phyloP scores from a whole-genome alignment of 2,888 invertebrate genomes.

The Lasioglossum vierecki region DNA sequence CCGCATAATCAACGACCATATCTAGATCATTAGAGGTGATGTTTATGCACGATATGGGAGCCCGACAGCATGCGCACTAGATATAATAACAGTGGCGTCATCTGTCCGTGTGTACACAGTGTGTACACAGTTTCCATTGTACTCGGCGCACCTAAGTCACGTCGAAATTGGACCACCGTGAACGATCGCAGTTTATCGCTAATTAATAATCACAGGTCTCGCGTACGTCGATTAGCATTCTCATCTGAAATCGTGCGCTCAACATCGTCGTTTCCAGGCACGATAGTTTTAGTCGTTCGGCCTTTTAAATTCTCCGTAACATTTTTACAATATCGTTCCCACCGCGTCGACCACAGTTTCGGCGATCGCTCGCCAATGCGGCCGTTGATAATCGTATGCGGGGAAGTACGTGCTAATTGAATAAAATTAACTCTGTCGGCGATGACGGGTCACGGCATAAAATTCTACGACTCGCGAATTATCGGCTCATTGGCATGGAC shows the following conservation, averaged over 20 bases:
- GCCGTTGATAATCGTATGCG: slow-evolving; percentile 45
- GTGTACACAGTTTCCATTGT: slow-evolving; percentile 36
- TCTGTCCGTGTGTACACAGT: slow-evolving; percentile 31
- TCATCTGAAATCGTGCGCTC: background rate
- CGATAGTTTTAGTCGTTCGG: background rate
- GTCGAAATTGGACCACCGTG: slow-evolving; percentile 41
- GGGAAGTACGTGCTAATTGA: slow-evolving; percentile 47
- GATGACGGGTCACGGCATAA: background rate
- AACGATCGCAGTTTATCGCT: slow-evolving; percentile 27
- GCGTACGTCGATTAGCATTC: slow-evolving; percentile 25
- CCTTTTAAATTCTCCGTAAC: background rate
- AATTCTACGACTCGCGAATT: slow-evolving; percentile 12
- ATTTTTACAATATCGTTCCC: too few species aligned
- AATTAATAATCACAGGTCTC: slow-evolving; percentile 47
- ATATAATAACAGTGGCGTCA: slow-evolving; percentile 58
- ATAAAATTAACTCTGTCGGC: slow-evolving; percentile 16
- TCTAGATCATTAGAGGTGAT: slow-evolving; percentile 59
- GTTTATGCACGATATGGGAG: slow-evolving; percentile 52
- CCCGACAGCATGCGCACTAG: slow-evolving; percentile 41
- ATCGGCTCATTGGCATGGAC: slow-evolving; percentile 11
- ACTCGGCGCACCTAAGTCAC: background rate
- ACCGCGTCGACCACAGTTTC: background rate
- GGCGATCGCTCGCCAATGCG: background rate
- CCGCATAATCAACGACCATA: slow-evolving; percentile 55
- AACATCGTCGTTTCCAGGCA: background rate